phyloP scores from a whole-genome alignment of 2,888 invertebrate genomes.

The Aphrophora alni region DNA sequence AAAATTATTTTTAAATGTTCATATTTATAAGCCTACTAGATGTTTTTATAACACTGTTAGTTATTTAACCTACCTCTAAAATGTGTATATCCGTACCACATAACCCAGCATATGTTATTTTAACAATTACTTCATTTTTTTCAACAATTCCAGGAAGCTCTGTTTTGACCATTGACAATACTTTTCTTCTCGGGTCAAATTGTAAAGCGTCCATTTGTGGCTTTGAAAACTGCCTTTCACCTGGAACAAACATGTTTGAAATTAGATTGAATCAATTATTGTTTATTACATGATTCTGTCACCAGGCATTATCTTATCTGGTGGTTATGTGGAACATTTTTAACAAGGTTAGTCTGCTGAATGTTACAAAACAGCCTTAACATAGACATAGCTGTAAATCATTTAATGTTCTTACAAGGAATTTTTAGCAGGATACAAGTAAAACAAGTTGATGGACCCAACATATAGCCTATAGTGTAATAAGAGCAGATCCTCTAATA shows the following conservation, averaged over 20 bases:
- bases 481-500: too few relatives aligned
- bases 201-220: constrained; percentile 64
- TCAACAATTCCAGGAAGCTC: constrained; percentile 61
- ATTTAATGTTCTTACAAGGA: too few relatives aligned
- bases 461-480: too few relatives aligned
- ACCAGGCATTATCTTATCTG: background rate
- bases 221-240: constrained; percentile 13
- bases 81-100: constrained; percentile 79
- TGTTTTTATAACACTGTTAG: too few relatives aligned
- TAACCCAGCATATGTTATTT: constrained; percentile 70
- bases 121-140: constrained; percentile 68
- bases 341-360: background rate
- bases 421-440: too few relatives aligned
- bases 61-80: constrained; percentile 62
- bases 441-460: too few relatives aligned
- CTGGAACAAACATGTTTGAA: background rate
- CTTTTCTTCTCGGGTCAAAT: constrained; percentile 60
- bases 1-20: too few relatives aligned
- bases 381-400: too few relatives aligned
- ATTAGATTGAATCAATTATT: background rate
- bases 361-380: too few relatives aligned
- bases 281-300: background rate
- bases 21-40: background rate
- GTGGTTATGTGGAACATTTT: background rate
- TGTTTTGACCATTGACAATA: constrained; percentile 56